Percentiles rank a stretch among this genome's conserved stretches.
Evolutionary conservation across 2,888 invertebrate genomes (phyloP).

Genomic region (Serripes groenlandicus): DNA sequence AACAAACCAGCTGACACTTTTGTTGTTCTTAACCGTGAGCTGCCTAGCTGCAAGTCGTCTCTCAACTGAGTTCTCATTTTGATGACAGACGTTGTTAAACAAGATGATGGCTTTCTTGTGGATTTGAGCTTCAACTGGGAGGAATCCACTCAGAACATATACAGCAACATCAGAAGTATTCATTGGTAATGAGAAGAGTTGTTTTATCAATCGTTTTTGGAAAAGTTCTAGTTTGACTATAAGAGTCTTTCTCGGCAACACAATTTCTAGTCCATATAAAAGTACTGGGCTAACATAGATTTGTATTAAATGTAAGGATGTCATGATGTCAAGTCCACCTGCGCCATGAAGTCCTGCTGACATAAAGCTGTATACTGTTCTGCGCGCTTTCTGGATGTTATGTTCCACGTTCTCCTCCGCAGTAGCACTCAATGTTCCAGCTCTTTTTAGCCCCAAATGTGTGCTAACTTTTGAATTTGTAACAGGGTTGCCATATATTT

Average conservation of each 20-base stretch:
- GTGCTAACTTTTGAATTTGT: no score
- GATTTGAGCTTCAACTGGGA: slow-evolving; percentile 30
- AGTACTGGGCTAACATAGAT: no score
- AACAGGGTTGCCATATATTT: no score
- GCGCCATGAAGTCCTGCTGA: slow-evolving; percentile 25
- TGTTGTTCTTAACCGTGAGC: slow-evolving; percentile 11
- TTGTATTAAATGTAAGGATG: slow-evolving; percentile 22
- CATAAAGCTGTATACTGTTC: slow-evolving; percentile 10
- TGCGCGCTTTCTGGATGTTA: slow-evolving; percentile 22
- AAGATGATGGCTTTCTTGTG: slow-evolving; percentile 21
- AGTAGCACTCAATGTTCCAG: no score
- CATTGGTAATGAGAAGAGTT: slow-evolving; percentile 23
- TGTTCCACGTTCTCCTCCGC: background rate
- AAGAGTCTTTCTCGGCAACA: slow-evolving; percentile 7
- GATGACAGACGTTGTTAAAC: slow-evolving; percentile 25
- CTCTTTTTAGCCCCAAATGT: no score
- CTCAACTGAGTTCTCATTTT: slow-evolving; percentile 6
- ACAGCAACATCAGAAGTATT: slow-evolving; percentile 28
- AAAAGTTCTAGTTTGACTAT: slow-evolving; percentile 18
- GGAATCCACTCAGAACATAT: slow-evolving; percentile 24
- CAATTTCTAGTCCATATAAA: slow-evolving; percentile 31
- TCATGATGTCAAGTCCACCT: slow-evolving; percentile 18
- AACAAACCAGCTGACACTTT: slow-evolving; percentile 34
- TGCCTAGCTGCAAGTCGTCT: slow-evolving; percentile 17
- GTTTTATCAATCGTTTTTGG: slow-evolving; percentile 20